Evolutionary conservation across 2,113 vertebrate species (phyloP).

Genomic region (Pteruthius melanotis): DNA sequence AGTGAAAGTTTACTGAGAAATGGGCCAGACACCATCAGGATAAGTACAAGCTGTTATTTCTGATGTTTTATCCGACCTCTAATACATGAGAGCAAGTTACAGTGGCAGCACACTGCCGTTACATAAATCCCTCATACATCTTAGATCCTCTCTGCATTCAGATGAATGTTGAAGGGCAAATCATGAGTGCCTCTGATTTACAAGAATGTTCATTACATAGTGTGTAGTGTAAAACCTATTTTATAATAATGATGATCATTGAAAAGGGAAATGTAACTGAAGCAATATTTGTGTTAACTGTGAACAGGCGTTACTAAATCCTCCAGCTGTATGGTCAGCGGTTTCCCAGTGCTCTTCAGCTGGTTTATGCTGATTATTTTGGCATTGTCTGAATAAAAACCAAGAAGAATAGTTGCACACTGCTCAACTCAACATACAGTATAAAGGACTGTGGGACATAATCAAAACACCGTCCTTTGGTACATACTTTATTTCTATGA

Average conservation of each 20-base stretch:
- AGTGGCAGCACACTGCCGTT: background rate
- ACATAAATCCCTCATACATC: background rate
- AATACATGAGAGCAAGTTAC: background rate
- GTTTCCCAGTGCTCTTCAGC: background rate
- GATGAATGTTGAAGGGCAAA: background rate
- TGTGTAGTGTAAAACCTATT: background rate
- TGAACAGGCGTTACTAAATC: background rate
- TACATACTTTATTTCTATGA: background rate
- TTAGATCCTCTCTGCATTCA: background rate
- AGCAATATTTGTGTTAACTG: background rate
- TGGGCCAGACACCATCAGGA: background rate
- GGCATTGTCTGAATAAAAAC: background rate
- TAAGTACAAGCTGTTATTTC: background rate
- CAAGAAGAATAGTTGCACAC: background rate
- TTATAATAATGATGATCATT: background rate
- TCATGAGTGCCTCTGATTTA: slow-evolving; percentile 26
- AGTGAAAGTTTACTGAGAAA: background rate
- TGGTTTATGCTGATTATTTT: background rate
- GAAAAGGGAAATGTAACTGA: slow-evolving; percentile 14
- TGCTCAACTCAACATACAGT: background rate
- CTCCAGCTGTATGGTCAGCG: background rate
- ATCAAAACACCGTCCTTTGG: background rate
- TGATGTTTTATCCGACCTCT: background rate
- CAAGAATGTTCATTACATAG: background rate
- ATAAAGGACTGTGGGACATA: background rate